These are phyloP conservation scores for Tarsius wallacei DNA, from an alignment of 2,797 vertebrate species.

Conservation along the genomic window DNA sequence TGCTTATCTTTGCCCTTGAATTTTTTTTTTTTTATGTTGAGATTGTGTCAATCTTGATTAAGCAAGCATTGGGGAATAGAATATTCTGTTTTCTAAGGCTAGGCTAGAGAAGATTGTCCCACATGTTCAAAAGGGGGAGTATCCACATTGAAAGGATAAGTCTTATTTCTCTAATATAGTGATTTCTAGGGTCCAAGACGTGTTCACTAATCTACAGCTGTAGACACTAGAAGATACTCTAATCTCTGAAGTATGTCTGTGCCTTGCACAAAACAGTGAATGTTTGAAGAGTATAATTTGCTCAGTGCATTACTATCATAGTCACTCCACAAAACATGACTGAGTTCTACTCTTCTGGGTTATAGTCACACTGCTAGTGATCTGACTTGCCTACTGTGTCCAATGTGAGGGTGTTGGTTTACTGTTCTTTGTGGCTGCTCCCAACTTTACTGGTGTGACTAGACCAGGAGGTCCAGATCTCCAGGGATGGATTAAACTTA, in stretches of 20 bases:
- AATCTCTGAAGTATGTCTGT: neutral
- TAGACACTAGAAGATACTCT: neutral
- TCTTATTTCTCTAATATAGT: neutral
- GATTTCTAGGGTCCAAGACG: neutral
- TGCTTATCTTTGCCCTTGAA: constrained; percentile 56
- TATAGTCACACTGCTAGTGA: neutral
- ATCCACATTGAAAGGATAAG: neutral
- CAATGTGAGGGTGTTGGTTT: neutral
- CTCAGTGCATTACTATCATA: neutral
- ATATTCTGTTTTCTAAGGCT: neutral
- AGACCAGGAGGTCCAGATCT: neutral
- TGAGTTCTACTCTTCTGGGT: neutral
- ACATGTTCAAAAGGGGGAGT: neutral
- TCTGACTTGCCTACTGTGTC: neutral
- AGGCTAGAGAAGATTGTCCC: neutral
- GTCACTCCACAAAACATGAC: neutral
- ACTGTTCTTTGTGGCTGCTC: neutral
- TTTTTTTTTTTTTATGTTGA: neutral
- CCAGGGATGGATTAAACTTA: neutral
- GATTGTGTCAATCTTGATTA: constrained; percentile 59
- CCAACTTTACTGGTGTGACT: neutral
- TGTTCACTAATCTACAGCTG: neutral
- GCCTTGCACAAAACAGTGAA: neutral
- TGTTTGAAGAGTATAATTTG: neutral
- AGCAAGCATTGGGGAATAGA: constrained; percentile 8